A percentile compares a stretch with the other conserved stretches of the same genome.
phyloP scores from a whole-genome alignment of 2,113 vertebrate species.

The Petroica traversi region DNA sequence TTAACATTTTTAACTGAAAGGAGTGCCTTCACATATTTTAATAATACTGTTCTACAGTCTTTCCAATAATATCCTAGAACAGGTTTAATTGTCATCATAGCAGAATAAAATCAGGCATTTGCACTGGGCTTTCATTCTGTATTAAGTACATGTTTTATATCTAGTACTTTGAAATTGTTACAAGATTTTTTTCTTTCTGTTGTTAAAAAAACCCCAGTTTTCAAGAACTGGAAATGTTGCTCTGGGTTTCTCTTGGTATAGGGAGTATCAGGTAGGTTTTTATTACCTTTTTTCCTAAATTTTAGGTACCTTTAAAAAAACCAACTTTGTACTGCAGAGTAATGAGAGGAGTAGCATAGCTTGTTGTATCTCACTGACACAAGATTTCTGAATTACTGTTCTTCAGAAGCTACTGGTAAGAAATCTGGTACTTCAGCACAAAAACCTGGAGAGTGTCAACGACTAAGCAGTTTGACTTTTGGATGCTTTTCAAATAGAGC shows the following conservation, averaged over 20 bases:
- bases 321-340: background rate
- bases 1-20: background rate
- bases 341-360: background rate
- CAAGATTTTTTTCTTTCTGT: background rate
- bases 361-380: background rate
- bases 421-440: constrained; percentile 52
- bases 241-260: background rate
- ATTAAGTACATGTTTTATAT: background rate
- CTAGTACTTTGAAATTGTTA: background rate
- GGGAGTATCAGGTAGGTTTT: background rate
- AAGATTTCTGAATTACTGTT: constrained; percentile 2
- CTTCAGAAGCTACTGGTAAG: constrained; percentile 80
- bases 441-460: constrained; percentile 84
- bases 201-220: background rate
- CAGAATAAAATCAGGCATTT: background rate
- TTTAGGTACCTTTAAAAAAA: background rate
- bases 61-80: background rate
- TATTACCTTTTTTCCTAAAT: background rate
- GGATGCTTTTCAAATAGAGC: constrained; percentile 91
- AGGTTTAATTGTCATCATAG: background rate
- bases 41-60: background rate
- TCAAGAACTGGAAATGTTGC: background rate
- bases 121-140: background rate
- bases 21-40: background rate
- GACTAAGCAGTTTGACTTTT: constrained; percentile 91